Percentiles rank a stretch among this genome's conserved stretches.
Conservation (phyloP, 2,113 vertebrate genomes). For the Podarcis raffonei region DNA sequence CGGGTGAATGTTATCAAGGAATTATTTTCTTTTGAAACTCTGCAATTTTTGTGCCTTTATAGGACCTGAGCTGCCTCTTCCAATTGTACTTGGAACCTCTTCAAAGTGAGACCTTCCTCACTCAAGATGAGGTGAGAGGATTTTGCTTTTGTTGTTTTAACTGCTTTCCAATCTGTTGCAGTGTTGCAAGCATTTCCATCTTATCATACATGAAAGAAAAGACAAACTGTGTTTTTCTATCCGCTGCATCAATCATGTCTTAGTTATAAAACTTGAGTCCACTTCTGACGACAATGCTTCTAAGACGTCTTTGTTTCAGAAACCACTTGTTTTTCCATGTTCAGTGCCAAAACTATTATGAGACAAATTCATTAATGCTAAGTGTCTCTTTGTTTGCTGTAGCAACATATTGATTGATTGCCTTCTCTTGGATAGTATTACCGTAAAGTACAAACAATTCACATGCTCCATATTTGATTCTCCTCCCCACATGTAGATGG, state of each 20-base stretch:
- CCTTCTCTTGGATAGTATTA: neutral
- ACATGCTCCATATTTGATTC: constrained; percentile 20
- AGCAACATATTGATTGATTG: neutral
- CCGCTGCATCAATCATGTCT: neutral
- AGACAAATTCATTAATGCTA: neutral
- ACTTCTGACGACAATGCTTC: constrained; percentile 23
- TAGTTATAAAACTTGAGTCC: neutral
- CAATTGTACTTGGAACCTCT: constrained; percentile 95
- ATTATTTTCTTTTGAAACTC: neutral
- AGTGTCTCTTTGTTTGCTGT: neutral
- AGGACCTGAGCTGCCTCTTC: constrained; percentile 94
- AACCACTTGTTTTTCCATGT: neutral
- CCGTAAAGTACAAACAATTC: neutral
- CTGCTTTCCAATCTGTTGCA: neutral
- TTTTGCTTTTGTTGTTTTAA: neutral
- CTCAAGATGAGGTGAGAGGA: constrained; percentile 90
- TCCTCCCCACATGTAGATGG: constrained; percentile 81
- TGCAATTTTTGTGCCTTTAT: constrained; percentile 30
- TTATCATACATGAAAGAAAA: constrained; percentile 4
- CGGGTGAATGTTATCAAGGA: neutral
- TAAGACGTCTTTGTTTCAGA: constrained; percentile 7
- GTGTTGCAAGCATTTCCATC: constrained; percentile 13
- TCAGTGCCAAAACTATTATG: neutral
- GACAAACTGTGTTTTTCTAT: neutral
- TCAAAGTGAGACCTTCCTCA: constrained; percentile 94